These are phyloP conservation scores for Erethizon dorsatum DNA, from an alignment of 2,797 vertebrate genomes.

Conservation along the genomic window DNA sequence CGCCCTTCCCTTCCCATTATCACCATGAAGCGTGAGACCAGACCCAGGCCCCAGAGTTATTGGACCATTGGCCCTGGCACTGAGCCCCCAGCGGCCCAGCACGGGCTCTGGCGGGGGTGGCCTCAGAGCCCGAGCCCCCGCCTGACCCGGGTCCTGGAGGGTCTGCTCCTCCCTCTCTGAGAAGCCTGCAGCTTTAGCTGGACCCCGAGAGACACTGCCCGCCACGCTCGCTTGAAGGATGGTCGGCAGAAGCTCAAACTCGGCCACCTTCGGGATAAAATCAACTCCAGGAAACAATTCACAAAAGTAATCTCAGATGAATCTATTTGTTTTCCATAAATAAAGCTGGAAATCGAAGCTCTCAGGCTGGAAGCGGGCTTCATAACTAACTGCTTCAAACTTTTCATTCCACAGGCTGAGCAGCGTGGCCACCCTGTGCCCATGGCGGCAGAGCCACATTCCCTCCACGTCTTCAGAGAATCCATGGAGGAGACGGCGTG, in stretches of 20 bases:
- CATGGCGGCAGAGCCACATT: not conserved
- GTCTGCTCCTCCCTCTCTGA: not conserved
- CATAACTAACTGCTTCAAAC: rapidly evolving
- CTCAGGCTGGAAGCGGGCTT: not conserved
- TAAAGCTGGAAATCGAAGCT: not conserved
- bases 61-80: rapidly evolving
- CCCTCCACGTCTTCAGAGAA: not conserved
- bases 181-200: not conserved
- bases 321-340: not conserved
- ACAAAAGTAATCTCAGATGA: not conserved
- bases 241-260: too few relatives aligned
- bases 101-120: too few relatives aligned
- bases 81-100: rapidly evolving
- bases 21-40: rapidly evolving
- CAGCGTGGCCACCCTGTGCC: not conserved
- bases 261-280: not conserved
- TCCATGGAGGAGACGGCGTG: rapidly evolving
- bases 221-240: not conserved
- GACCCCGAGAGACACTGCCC: not conserved
- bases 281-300: not conserved
- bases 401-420: not conserved
- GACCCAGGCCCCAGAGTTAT: rapidly evolving
- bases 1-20: too few relatives aligned
- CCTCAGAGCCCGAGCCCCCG: not conserved
- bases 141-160: not conserved